Evolutionary conservation across 1,140 invertebrate species (phyloP), one percentile per base, ranked within the genome.

Genomic region (Brachystomella parvula): DNA sequence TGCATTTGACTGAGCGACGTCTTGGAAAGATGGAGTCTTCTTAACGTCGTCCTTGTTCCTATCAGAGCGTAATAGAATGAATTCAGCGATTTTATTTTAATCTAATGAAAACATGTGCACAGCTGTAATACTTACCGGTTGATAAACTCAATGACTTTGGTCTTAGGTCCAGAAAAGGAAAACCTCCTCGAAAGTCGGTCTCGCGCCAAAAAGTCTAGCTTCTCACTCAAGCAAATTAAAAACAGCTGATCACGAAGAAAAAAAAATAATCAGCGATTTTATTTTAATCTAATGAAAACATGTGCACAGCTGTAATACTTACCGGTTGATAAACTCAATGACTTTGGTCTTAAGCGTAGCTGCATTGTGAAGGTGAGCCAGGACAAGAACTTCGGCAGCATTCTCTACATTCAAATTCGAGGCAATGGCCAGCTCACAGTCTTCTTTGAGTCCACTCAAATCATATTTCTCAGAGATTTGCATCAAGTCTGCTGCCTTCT

Each of bases 391-490:
- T 59, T 71, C 63, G 24, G 69, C 67, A 1, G 66, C 68, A 59
- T 71, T 71, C 21, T 73, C 72, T 2, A 71, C 66, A 3, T 31
- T 71, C 6, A 73, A 44, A 33, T 71, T 71, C 1, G 61, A 61
- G 12, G 69, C 61, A 32, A 73, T 71, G 2, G 63, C 61, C 35
- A 65, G 44, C 59, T 73, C 72, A 49, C 72, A 73, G 26, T 73
- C 72, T 39, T 71, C 69, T 62, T 73, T 73, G 2, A 73, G 32
- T n/a, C 72, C 67, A 2, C 19, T 1, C 30, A 73, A 47, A 30
- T 73, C 62, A 32, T 71, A 73, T 30, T 73, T 73, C 32, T 73
- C 72, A 2, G 72, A 69, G 31, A 73, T 69, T 67, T 68, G 69
- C 59, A 73, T 64, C 6, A 73, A 44, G 47, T 71, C 72, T 17